Conservation (phyloP, 1,140 invertebrate species). For the Euwallacea similis region DNA sequence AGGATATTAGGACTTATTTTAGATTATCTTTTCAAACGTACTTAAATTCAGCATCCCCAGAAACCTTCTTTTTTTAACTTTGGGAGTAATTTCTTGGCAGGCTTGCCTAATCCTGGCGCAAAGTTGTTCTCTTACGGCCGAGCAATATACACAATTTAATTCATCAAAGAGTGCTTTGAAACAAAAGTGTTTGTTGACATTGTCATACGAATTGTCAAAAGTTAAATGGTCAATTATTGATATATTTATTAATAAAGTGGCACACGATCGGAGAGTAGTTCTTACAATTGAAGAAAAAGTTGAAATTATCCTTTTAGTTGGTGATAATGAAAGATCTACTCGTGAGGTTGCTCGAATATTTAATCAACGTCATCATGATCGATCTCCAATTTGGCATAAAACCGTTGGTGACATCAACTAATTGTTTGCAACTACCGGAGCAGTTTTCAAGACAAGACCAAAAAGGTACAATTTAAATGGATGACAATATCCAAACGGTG, state of each 20-base stretch:
- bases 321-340: constrained; percentile 10
- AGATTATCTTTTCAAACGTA: no score
- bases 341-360: constrained; percentile 6
- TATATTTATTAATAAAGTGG: background rate
- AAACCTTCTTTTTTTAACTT: no score
- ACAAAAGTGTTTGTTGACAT: constrained; percentile 4
- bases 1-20: no score
- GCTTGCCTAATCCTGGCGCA: no score
- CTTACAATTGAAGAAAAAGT: constrained; percentile 11
- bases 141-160: background rate
- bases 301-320: background rate
- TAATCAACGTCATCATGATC: constrained; percentile 1
- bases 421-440: constrained; percentile 7
- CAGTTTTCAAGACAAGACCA: background rate
- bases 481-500: constrained; percentile 1
- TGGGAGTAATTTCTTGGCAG: no score
- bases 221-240: no score
- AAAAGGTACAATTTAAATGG: constrained; percentile 3
- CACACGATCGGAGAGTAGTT: constrained; percentile 1
- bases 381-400: constrained; percentile 5
- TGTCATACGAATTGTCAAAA: no score
- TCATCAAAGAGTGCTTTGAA: background rate
- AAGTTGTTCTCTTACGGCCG: no score
- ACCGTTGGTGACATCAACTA: constrained; percentile 5
- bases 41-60: no score